Percentiles rank a stretch among this genome's conserved stretches.
These are phyloP conservation scores for Myzus persicae DNA, from an alignment of 1,140 invertebrate species.

Conservation along the genomic window DNA sequence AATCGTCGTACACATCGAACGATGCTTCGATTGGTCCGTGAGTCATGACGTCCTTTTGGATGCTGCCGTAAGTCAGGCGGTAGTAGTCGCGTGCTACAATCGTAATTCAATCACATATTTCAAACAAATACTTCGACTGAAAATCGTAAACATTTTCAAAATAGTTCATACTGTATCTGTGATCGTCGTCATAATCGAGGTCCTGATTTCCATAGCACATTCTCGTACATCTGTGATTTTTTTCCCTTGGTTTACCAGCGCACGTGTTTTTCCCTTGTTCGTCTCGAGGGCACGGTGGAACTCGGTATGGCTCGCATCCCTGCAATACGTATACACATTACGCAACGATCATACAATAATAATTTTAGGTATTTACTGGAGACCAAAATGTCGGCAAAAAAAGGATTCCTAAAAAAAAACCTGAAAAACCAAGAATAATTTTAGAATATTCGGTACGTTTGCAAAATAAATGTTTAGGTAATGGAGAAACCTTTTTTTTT, in stretches of 20 bases:
- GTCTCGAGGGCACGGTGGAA: neutral
- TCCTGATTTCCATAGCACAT: slow-evolving; percentile 21
- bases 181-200: neutral
- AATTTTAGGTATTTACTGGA: too few relatives aligned
- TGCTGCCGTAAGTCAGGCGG: slow-evolving; percentile 65
- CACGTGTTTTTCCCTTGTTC: neutral
- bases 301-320: slow-evolving; percentile 34
- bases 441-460: too few relatives aligned
- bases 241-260: neutral
- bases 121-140: neutral
- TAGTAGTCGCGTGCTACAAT: slow-evolving; percentile 40
- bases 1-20: slow-evolving; percentile 61
- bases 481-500: too few relatives aligned
- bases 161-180: neutral
- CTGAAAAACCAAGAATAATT: too few relatives aligned
- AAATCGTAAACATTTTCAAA: too few relatives aligned
- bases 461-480: too few relatives aligned
- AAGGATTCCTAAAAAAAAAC: too few relatives aligned
- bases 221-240: slow-evolving; percentile 28
- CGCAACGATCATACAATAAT: too few relatives aligned
- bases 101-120: neutral
- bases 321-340: neutral
- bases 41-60: slow-evolving; percentile 59
- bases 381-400: too few relatives aligned
- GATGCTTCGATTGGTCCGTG: slow-evolving; percentile 61